Evolutionary conservation across 2,888 invertebrate species (phyloP), one percentile per base, ranked within the genome.

Genomic region (Sepiola atlantica): DNA sequence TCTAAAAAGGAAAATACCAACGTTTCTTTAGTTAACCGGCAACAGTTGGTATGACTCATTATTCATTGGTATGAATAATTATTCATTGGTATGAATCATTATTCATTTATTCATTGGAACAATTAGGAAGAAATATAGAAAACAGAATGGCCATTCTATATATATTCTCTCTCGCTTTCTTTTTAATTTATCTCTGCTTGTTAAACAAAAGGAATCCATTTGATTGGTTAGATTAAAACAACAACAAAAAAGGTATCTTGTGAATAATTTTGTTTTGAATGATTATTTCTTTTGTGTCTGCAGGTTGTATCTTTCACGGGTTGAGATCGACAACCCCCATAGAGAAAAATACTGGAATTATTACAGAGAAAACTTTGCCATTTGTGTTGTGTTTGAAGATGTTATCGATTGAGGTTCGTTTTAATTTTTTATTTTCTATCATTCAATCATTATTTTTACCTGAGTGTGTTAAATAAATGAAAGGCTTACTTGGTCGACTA

Each of bases 291-390:
- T 94, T 94, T 91, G 93, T 93, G 94, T 94, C 95, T 95, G 57
- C 94, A 96, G 97, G 94, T 96, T 97, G 90, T 94, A 95, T 21
- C 95, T 98, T 90, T 95, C 96, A 32, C 95, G 98, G 94, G 97
- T 97, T 94, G 97, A 97, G 94, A 96, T 98, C 94, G 98, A 98
- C 95, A 98, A 98, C 96, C 97, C 97, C 10, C 98, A 98, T 95
- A 98, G 98, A 96, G 95, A 96, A 94, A 97, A 97, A 94, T 97
- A 97, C 14, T 97, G 97, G 97, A 96, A 97, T 94, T 96, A 97
- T 55, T 98, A 97, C 95, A 95, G 96, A 77, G 97, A 97, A 92
- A 96, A 97, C 93, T 97, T 98, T 95, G 96, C 96, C 14, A 96
- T 98, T n/a, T 96, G 97, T 94, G 95, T 97, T 28, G 95, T 95